Evolutionary conservation across 2,888 invertebrate species (phyloP), one percentile per base, ranked within the genome.

Genomic region (Drosophila diplacantha): DNA sequence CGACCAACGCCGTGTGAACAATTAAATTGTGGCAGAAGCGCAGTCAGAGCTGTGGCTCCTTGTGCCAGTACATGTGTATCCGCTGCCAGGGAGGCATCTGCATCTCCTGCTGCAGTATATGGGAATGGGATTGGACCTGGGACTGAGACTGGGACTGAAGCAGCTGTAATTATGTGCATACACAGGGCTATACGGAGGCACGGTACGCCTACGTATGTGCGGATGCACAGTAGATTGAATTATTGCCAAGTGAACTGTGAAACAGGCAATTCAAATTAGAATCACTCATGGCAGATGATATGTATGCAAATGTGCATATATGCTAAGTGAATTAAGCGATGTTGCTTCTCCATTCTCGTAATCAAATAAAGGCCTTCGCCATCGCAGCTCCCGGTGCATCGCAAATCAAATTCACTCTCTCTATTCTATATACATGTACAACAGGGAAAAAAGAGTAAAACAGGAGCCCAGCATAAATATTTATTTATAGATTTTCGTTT

Each of bases 231-330:
- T 61, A 61, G 61, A 61, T 64, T 61, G 61, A 61, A 61, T 61
- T 61, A 61, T 61, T 64, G 64, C 34, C 35, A 61, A 64, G 52
- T 61, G 61, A 61, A 61, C 64, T 61, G 61, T 61, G 53, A 61
- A 61, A 51, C 61, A 63, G 61, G 65, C 61, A 61, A 61, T 52
- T 61, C 61, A 61, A 61, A 61, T 61, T 61, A 35, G 61, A 51
- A 63, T 63, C 39, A 63, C 59, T 60, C 61, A 46, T 39, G 52
- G 65, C 65, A 44, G 39, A 60, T 29, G 35, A 65, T 34, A 57
- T 56, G 34, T 56, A 41, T 64, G 44, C 43, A 64, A 57, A 66
- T 57, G 35, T 29, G 34, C 20, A 32, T 55, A 44, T 55, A 65
- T 55, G 43, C 56, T 49, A 65, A 66, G 57, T 64, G 49, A 34